These are phyloP conservation scores for Platycheirus albimanus DNA, from an alignment of 2,888 invertebrate genomes.

Conservation along the genomic window DNA sequence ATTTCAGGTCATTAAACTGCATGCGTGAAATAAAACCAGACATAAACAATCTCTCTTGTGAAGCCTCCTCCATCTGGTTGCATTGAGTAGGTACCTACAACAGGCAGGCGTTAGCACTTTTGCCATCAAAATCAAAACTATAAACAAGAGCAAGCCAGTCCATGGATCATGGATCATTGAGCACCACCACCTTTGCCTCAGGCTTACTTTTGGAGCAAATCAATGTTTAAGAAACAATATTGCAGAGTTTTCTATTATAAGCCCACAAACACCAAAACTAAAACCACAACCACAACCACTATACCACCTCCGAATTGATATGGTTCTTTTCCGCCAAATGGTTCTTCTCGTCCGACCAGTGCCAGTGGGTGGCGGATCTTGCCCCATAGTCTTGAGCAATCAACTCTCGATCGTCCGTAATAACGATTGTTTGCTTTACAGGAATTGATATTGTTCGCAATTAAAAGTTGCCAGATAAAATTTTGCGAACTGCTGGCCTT, in stretches of 20 bases:
- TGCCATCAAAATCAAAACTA: slow-evolving; percentile 30
- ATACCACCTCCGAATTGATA: slow-evolving; percentile 47
- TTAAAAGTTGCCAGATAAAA: slow-evolving; percentile 15
- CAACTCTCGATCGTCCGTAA: slow-evolving; percentile 8
- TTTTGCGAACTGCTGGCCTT: background rate
- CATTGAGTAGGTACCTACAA: background rate
- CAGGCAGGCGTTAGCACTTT: slow-evolving; percentile 56
- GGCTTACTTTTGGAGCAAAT: slow-evolving; percentile 42
- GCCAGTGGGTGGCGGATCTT: slow-evolving; percentile 55
- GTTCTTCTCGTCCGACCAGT: slow-evolving; percentile 1
- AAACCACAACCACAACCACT: too few species aligned
- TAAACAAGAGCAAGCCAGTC: slow-evolving; percentile 39
- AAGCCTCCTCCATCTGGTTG: slow-evolving; percentile 34
- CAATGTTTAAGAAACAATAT: slow-evolving; percentile 44
- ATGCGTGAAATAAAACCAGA: slow-evolving; percentile 66
- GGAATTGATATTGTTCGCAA: background rate
- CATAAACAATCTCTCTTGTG: slow-evolving; percentile 61
- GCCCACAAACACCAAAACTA: slow-evolving; percentile 16
- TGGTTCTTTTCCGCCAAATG: slow-evolving; percentile 65
- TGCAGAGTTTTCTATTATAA: slow-evolving; percentile 52
- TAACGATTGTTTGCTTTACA: slow-evolving; percentile 58
- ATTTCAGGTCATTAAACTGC: slow-evolving; percentile 71
- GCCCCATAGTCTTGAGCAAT: slow-evolving; percentile 34
- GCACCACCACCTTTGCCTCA: slow-evolving; percentile 58
- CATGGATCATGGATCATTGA: background rate